Conservation (phyloP, 2,888 invertebrate species). For the Cyclophora punctaria region DNA sequence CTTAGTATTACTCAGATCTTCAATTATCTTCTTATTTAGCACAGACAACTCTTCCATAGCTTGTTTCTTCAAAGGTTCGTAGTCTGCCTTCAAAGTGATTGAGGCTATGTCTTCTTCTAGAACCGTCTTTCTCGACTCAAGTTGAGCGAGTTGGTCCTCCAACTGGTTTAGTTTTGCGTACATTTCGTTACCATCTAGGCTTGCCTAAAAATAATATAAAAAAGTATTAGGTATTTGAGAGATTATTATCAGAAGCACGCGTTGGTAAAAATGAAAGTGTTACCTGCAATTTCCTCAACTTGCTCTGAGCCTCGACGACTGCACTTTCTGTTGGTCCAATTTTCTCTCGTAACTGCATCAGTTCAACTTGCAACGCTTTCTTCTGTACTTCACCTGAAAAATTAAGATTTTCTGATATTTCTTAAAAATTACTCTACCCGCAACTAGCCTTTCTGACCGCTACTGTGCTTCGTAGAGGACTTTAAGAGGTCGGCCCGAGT, state of each 20-base stretch:
- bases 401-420: too few species aligned
- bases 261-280: conserved; percentile 1
- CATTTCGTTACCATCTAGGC: conserved; percentile 82
- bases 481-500: too few species aligned
- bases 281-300: conserved; percentile 72
- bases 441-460: too few species aligned
- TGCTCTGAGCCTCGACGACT: conserved; percentile 62
- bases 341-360: conserved; percentile 63
- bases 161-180: conserved; percentile 79
- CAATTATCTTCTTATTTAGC: conserved; percentile 74
- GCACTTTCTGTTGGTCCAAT: conserved; percentile 64
- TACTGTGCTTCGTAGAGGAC: too few species aligned
- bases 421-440: too few species aligned
- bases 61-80: conserved; percentile 75
- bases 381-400: conserved; percentile 67
- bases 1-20: conserved; percentile 52
- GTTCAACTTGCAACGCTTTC: conserved; percentile 66
- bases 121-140: conserved; percentile 80
- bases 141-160: conserved; percentile 80
- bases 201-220: conserved; percentile 51
- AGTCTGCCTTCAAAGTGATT: conserved; percentile 80
- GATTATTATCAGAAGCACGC: too few species aligned
- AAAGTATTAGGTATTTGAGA: too few species aligned
- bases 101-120: conserved; percentile 80
- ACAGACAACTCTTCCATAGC: conserved; percentile 71